Evolutionary conservation across 2,888 invertebrate genomes (phyloP).

Genomic region (Phortica okadai): DNA sequence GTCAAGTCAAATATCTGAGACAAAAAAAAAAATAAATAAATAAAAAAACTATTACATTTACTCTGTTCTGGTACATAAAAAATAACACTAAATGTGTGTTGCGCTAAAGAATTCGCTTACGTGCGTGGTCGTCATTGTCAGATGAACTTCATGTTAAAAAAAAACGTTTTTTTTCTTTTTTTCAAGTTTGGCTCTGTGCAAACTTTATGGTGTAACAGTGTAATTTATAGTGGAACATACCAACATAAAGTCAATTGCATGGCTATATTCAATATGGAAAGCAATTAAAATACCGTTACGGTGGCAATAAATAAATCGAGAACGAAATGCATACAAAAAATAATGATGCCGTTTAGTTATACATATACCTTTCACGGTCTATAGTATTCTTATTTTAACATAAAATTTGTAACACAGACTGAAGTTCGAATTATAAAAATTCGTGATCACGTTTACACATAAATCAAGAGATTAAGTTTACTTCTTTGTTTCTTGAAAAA

Average conservation of each 20-base stretch:
- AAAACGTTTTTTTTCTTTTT: background rate
- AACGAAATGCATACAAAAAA: slow-evolving; percentile 15
- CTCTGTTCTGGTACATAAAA: slow-evolving; percentile 10
- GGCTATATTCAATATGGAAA: slow-evolving; percentile 38
- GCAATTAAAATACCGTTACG: slow-evolving; percentile 39
- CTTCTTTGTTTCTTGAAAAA: no score
- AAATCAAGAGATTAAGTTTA: no score
- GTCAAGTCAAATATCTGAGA: slow-evolving; percentile 24
- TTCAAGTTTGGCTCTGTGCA: background rate
- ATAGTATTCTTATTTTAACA: no score
- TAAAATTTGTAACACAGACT: no score
- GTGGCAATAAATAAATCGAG: slow-evolving; percentile 26
- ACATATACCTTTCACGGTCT: background rate
- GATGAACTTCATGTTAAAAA: background rate
- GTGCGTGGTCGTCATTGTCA: background rate
- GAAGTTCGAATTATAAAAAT: no score
- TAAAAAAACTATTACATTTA: slow-evolving; percentile 12
- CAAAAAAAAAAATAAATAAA: slow-evolving; percentile 11
- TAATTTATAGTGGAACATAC: slow-evolving; percentile 34
- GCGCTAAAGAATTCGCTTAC: background rate
- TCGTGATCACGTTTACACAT: no score
- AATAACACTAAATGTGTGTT: slow-evolving; percentile 21
- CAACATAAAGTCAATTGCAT: slow-evolving; percentile 34
- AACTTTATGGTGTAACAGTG: slow-evolving; percentile 37
- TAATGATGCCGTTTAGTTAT: background rate